Conservation (phyloP, 2,113 vertebrate species). For the Oryzias melastigma region DNA sequence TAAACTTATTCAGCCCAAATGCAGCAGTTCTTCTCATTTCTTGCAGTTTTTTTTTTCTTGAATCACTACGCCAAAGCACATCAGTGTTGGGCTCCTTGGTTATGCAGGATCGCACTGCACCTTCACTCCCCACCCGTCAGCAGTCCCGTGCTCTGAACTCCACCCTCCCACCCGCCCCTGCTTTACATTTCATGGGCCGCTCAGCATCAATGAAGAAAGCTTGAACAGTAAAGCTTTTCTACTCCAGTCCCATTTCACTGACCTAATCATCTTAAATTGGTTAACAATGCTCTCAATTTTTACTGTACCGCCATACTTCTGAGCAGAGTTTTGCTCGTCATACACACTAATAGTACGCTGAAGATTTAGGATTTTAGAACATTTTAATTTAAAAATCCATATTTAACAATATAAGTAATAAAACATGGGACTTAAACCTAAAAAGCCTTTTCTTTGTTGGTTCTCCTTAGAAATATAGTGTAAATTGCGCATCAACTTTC, state of each 20-base stretch:
- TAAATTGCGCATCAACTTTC: no score
- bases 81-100: no score
- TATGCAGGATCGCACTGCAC: background rate
- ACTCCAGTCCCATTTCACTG: slow-evolving; percentile 30
- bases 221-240: slow-evolving; percentile 35
- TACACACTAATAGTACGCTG: slow-evolving; percentile 1
- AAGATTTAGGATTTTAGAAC: background rate
- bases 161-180: background rate
- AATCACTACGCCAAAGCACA: no score
- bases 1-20: slow-evolving; percentile 2
- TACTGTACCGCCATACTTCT: slow-evolving; percentile 35
- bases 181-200: slow-evolving; percentile 19
- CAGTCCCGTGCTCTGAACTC: background rate
- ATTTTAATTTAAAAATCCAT: background rate
- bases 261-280: slow-evolving; percentile 53
- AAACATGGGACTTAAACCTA: background rate
- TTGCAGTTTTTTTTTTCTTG: no score
- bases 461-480: background rate
- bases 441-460: slow-evolving; percentile 1
- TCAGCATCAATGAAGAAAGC: slow-evolving; percentile 27
- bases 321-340: slow-evolving; percentile 26
- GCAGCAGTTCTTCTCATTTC: slow-evolving; percentile 1
- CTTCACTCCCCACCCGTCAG: slow-evolving; percentile 17
- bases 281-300: slow-evolving; percentile 53
- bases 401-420: background rate